A percentile compares a stretch with the other conserved stretches of the same genome.
Conservation (phyloP, 2,113 vertebrate genomes). For the Phasianus colchicus region DNA sequence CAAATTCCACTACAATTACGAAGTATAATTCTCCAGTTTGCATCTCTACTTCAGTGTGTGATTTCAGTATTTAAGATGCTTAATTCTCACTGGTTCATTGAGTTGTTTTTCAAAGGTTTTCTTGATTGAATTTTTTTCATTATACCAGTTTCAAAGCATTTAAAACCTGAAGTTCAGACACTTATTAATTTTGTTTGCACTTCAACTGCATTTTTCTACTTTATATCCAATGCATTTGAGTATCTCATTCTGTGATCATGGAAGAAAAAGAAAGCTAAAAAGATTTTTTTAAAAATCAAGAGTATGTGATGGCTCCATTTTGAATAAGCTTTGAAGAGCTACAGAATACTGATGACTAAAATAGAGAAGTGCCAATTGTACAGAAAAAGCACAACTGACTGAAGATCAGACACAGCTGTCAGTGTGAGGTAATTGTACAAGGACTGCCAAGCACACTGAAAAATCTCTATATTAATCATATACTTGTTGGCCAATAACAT, state of each 20-base stretch:
- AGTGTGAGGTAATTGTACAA: slow-evolving; percentile 47
- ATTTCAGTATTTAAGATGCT: background rate
- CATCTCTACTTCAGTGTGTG: background rate
- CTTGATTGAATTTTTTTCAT: background rate
- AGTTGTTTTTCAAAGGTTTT: background rate
- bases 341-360: slow-evolving; percentile 40
- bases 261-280: slow-evolving; percentile 47
- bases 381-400: slow-evolving; percentile 55
- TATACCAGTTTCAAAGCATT: slow-evolving; percentile 18
- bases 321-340: slow-evolving; percentile 41
- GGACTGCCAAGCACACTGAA: slow-evolving; percentile 54
- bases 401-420: slow-evolving; percentile 73
- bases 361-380: slow-evolving; percentile 43
- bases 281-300: background rate
- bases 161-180: background rate
- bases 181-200: slow-evolving; percentile 27
- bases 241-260: slow-evolving; percentile 4
- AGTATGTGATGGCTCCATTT: slow-evolving; percentile 38
- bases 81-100: background rate
- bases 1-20: background rate
- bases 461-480: slow-evolving; percentile 45
- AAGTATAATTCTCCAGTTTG: background rate
- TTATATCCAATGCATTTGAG: background rate
- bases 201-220: background rate
- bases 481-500: slow-evolving; percentile 49